These are phyloP conservation scores for Pteruthius melanotis DNA, from an alignment of 2,113 vertebrate species.

Conservation along the genomic window DNA sequence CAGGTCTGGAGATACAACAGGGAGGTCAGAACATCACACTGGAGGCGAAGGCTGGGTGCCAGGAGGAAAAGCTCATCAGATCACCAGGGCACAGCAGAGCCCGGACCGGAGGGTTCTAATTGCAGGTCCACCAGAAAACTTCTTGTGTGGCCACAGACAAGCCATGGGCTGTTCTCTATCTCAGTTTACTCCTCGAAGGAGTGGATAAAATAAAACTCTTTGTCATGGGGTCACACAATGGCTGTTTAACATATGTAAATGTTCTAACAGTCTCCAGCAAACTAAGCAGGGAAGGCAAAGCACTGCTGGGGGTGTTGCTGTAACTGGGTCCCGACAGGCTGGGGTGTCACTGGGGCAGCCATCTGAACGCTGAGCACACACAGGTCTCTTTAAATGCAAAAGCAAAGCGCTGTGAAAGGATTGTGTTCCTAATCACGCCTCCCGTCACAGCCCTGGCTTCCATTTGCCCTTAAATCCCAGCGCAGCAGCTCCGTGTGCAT, in stretches of 20 bases:
- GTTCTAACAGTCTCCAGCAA: not conserved
- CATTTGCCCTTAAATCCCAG: not conserved
- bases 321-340: not conserved
- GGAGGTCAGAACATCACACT: not conserved
- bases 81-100: not conserved
- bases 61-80: not conserved
- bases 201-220: conserved; percentile 18
- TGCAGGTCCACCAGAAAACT: not conserved
- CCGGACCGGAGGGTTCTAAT: not conserved
- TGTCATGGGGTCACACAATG: conserved; percentile 7
- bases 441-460: not conserved
- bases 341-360: not conserved
- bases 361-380: conserved; percentile 11
- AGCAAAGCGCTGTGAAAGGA: not conserved
- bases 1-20: not conserved
- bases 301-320: not conserved
- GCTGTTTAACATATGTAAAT: conserved; percentile 39
- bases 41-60: not conserved
- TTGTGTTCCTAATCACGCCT: not conserved
- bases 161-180: not conserved
- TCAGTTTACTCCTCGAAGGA: not conserved
- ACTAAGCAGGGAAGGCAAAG: not conserved
- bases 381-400: not conserved
- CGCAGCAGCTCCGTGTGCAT: not conserved
- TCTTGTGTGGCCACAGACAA: conserved; percentile 26